Base-by-base conservation (phyloP, 2,888 invertebrate species). In the Nomada flava region DNA sequence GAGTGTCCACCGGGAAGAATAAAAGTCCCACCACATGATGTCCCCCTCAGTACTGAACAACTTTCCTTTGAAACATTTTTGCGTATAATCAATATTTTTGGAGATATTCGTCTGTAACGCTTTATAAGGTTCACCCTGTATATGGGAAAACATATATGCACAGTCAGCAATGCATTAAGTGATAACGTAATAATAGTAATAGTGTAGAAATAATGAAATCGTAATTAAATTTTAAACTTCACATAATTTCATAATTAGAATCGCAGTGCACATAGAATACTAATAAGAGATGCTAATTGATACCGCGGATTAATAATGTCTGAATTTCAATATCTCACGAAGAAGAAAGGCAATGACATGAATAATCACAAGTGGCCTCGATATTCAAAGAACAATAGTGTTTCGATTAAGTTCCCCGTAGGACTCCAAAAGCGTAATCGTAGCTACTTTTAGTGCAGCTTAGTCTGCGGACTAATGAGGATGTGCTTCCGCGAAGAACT, bases 401-500 rank as follows among this genome's bases (percentile, higher is more conserved):
- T 79, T 78, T 79, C 63, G 79, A 79, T 79, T 70, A 36, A 26
- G 64, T 64, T 79, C 78, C 55, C 79, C 44, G 57, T 63, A 55
- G 79, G 79, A 79, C 63, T 70, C 63, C 70, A 65, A 72, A 79
- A 80, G 78, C 80, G 57, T 81, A 81, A 80, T 81, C 64, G 60
- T 15, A 50, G 69, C 55, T 81, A 81, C 74, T 81, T 81, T 81
- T 69, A 60, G 69, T 59, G 20, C 23, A 70, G 60, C 81, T 57
- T 53, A 65, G 81, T 60, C 64, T 26, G 64, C 60, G 23, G 50
- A 59, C 74, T 82, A 82, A 82, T 82, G 82, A 82, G 82, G 82
- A 82, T 82, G 82, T 82, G 82, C 82, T 82, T 82, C 82, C 82
- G 82, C 82, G 72, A 82, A 82, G 76, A 82, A 72, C 71, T 71